A percentile compares a stretch with the other conserved stretches of the same genome.
Evolutionary conservation across 2,797 vertebrate species (phyloP).

Genomic region (Cygnus olor): DNA sequence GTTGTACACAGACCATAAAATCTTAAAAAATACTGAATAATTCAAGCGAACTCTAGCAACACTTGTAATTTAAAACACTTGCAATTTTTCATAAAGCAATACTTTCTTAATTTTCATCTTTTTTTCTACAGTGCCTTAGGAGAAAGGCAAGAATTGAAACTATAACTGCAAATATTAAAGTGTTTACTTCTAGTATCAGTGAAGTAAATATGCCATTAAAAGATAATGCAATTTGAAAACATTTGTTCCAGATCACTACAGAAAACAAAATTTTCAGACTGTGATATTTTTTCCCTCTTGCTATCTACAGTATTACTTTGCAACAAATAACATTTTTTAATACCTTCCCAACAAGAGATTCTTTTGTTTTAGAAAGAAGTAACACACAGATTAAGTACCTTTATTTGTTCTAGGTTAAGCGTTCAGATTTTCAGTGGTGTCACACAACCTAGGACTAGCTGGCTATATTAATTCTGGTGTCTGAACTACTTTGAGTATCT

Average conservation of each 20-base stretch:
- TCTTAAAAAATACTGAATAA: constrained; percentile 67
- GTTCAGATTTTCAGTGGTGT: not conserved
- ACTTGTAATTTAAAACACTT: constrained; percentile 56
- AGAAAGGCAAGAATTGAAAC: constrained; percentile 32
- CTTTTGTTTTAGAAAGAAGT: not conserved
- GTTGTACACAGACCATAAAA: constrained; percentile 67
- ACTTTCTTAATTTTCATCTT: constrained; percentile 24
- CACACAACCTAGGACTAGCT: not conserved
- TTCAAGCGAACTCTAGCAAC: constrained; percentile 55
- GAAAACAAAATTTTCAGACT: constrained; percentile 32
- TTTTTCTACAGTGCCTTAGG: not conserved
- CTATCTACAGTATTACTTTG: not conserved
- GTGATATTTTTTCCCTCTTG: not conserved
- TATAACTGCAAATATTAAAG: constrained; percentile 52
- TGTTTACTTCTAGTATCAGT: constrained; percentile 39
- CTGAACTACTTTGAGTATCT: not conserved
- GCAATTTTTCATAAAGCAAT: constrained; percentile 59
- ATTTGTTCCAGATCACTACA: constrained; percentile 5
- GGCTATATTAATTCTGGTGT: not conserved
- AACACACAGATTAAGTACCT: not conserved
- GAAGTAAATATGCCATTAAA: constrained; percentile 30
- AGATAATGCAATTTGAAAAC: constrained; percentile 45
- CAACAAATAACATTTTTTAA: not conserved
- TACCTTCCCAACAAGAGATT: not conserved
- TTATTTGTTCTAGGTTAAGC: not conserved